These are phyloP conservation scores for Pluvianellus socialis DNA, from an alignment of 2,113 vertebrate genomes.

Conservation along the genomic window DNA sequence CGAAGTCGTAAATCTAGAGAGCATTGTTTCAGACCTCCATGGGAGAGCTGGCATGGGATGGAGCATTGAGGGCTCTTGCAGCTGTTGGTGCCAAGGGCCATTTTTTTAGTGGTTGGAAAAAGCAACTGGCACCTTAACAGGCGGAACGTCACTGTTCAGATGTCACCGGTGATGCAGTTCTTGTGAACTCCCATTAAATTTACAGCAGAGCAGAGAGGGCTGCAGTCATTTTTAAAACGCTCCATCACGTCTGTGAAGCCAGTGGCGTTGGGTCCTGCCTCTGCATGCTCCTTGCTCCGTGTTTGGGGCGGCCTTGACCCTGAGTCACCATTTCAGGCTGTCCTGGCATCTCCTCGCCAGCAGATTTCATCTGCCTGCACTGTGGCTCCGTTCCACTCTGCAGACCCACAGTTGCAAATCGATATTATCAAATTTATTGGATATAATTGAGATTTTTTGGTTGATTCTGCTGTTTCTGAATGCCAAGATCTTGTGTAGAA, in stretches of 20 bases:
- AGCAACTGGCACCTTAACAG: neutral
- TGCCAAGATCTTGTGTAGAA: neutral
- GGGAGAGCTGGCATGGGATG: neutral
- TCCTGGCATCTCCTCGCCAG: neutral
- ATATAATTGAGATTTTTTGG: neutral
- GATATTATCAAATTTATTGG: rapidly evolving
- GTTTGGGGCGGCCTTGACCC: neutral
- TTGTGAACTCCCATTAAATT: neutral
- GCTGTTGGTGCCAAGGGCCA: neutral
- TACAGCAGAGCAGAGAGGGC: neutral
- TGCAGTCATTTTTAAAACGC: neutral
- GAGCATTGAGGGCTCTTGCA: neutral
- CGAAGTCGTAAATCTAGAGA: neutral
- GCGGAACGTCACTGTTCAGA: neutral
- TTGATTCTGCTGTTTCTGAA: neutral
- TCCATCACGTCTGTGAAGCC: neutral
- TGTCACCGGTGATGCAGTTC: neutral
- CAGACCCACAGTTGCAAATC: rapidly evolving
- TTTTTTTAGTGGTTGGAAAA: neutral
- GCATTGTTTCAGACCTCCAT: neutral
- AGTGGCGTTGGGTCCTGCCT: too few species aligned
- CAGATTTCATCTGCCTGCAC: neutral
- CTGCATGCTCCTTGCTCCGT: rapidly evolving
- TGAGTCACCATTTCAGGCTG: rapidly evolving
- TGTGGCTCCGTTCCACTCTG: neutral